Base-by-base conservation (phyloP, 2,113 vertebrate genomes). In the Phyllopteryx taeniolatus region DNA sequence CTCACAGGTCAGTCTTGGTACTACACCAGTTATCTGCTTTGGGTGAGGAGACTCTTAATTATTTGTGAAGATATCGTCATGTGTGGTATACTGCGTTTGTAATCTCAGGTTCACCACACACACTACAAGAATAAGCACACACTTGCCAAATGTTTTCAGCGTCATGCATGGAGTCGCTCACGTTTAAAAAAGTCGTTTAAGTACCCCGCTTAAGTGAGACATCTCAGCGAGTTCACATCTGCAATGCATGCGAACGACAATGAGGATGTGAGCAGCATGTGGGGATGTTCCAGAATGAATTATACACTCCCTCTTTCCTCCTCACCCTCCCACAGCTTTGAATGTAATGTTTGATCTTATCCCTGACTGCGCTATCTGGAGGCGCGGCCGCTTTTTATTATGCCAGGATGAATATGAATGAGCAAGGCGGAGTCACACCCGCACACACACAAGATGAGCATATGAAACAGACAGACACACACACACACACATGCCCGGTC, bases 261-360 rank as follows among this genome's bases (percentile, higher is more conserved):
- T 14, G 70, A 68, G 80, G 79, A 83, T 49, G 68, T 15, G 69
- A 68, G 80, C 74, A 80, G 74, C 27, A 47, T 75, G 69, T 19
- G 12, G 35, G 54, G 59, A 71, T 78, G 76, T 68, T 73, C 44
- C 68, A 35, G 62, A 53, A 83, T 88, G 77, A 89, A 91, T 87
- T 84, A 88, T 86, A 82, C 60, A 81, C 61, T 54, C 77, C 60
- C 82, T 33, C 31, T 33, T 60, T 60, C 59, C 31, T 60, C 31
- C 14, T 60, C 59, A 31, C 13, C 4, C 64, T 31, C 44, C 64
- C 43, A 46, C 22, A 79, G 82, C 79, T 91, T 87, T 81, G 77
- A 88, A 82, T 83, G 74, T 71, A 73, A 81, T 75, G 85, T 90
- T 90, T 90, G 89, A 91, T 91, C 89, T 89, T 54, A 59, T 86